Base-by-base conservation (phyloP, 2,888 invertebrate genomes). In the Sialis lutaria region DNA sequence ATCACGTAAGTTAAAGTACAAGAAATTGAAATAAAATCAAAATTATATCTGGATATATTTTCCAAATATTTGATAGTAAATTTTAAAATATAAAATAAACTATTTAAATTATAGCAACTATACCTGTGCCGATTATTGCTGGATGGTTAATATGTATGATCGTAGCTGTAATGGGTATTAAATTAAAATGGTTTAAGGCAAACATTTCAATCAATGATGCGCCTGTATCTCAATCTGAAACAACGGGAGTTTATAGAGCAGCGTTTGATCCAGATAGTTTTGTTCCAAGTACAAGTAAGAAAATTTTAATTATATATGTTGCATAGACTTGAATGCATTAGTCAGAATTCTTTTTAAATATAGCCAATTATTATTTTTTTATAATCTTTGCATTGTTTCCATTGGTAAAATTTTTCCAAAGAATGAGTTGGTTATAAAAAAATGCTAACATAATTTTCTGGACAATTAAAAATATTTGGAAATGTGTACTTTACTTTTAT, bases 121-220 rank as follows among this genome's bases (percentile, higher is more conserved):
- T 42, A 30, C 10, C 30, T n/a, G 32, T 9, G 4, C 32, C 31
- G 2, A 9, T 42, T 7, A 37, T 6, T 42, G 5, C 10, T 31
- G 44, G 44, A 37, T 50, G 48, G 32, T 40, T 44, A 33, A 12
- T 45, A 9, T 42, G 47, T 32, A 12, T 50, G 13, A 42, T 45
- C 31, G 45, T 47, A 40, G 43, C 40, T 30, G 51, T 66, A 49
- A 48, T 68, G 47, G 68, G 68, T 42, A 64, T 69, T 13, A 68
- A 68, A 53, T 56, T 71, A 10, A 68, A 65, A 57, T 67, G 69
- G 60, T 73, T 73, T 55, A 64, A 67, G 42, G 69, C 67, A 31
- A 62, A 67, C 8, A 52, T 66, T 43, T 54, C 50, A 8, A 55
- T 65, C 34, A 52, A 54, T 13, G 51, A 51, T 49, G 33, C 46